Conservation (phyloP, 2,113 vertebrate species). For the Vombatus ursinus region DNA sequence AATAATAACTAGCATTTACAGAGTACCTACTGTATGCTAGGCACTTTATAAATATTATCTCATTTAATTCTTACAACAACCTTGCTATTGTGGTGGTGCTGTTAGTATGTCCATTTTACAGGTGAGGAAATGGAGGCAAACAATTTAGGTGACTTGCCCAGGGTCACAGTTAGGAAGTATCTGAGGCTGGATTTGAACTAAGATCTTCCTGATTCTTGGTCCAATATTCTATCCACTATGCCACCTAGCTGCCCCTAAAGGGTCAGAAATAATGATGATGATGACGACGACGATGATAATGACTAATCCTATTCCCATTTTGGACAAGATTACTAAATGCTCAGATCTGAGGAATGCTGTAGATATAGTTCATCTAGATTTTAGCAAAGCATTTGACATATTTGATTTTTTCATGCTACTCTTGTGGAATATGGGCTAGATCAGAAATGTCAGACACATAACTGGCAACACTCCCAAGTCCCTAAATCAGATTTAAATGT, state of each 20-base stretch:
- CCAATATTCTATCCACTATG: neutral
- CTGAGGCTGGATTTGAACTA: neutral
- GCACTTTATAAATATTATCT: neutral
- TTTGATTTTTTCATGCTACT: too few relatives aligned
- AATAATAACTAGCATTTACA: neutral
- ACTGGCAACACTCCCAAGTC: too few relatives aligned
- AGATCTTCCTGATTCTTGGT: neutral
- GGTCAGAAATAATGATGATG: neutral
- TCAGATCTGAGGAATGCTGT: neutral
- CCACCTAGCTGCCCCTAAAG: neutral
- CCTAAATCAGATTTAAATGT: neutral
- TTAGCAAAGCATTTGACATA: too few relatives aligned
- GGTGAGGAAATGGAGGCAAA: neutral
- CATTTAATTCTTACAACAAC: neutral
- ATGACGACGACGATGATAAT: neutral
- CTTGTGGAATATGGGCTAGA: too few relatives aligned
- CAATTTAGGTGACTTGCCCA: neutral
- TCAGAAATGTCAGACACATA: too few relatives aligned
- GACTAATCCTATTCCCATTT: neutral
- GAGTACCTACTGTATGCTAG: neutral
- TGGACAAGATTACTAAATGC: neutral
- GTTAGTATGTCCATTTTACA: neutral
- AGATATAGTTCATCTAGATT: neutral
- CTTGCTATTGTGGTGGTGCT: neutral
- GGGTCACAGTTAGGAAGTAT: neutral